Conservation (phyloP, 2,888 invertebrate genomes). For the Nineta flava region DNA sequence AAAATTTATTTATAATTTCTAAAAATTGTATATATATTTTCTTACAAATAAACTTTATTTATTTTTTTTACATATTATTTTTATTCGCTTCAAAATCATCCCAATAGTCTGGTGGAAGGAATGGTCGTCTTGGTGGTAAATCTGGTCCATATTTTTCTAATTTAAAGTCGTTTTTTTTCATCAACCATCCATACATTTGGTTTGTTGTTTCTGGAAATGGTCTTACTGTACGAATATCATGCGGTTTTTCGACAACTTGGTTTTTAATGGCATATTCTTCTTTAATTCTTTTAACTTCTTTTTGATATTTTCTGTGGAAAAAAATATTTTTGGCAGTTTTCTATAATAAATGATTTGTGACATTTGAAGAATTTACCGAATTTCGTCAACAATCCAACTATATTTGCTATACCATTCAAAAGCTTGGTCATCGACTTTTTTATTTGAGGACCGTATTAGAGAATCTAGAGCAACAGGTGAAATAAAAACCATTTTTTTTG, state of each 20-base stretch:
- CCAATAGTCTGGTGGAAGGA: background rate
- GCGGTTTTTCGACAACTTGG: background rate
- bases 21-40: too few relatives aligned
- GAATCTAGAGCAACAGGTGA: background rate
- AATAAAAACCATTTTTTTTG: background rate
- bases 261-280: too few relatives aligned
- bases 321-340: too few relatives aligned
- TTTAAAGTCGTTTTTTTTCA: background rate
- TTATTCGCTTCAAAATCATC: background rate
- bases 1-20: too few relatives aligned
- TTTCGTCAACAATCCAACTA: background rate
- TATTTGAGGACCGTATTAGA: background rate
- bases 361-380: too few relatives aligned
- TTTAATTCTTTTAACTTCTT: too few relatives aligned
- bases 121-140: background rate
- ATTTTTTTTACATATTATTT: too few relatives aligned
- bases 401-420: background rate
- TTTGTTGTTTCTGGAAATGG: background rate
- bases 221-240: background rate
- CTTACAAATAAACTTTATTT: too few relatives aligned
- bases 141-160: background rate
- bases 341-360: too few relatives aligned
- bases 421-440: background rate
- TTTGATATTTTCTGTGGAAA: too few relatives aligned
- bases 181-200: background rate